Evolutionary conservation across 1,140 invertebrate genomes (phyloP).

Genomic region (Drosophila suzukii): DNA sequence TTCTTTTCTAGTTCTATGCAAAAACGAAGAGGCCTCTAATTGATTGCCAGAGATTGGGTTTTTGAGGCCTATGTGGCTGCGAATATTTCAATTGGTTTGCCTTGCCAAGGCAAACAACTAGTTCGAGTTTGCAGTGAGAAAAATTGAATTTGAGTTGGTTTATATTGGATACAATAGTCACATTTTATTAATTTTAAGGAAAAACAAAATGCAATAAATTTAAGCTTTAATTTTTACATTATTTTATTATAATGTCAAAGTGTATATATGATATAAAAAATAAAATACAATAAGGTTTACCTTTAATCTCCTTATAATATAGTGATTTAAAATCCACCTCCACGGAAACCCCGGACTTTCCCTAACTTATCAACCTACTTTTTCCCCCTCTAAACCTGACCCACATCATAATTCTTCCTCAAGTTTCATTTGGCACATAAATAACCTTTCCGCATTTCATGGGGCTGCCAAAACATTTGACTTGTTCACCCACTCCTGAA

Average conservation of each 20-base stretch:
- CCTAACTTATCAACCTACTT: constrained; percentile 18
- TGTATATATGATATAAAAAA: no score
- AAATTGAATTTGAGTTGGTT: background rate
- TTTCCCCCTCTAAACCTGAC: constrained; percentile 14
- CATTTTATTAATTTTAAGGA: no score
- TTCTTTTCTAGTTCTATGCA: constrained; percentile 18
- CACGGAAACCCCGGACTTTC: background rate
- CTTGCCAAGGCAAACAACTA: constrained; percentile 3
- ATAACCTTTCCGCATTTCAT: constrained; percentile 41
- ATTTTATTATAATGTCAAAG: no score
- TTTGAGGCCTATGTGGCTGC: constrained; percentile 13
- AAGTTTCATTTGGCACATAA: constrained; percentile 27
- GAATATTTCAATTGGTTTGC: constrained; percentile 29
- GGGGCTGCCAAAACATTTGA: constrained; percentile 28
- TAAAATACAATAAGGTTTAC: no score
- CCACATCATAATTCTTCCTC: constrained; percentile 26
- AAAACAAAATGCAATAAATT: no score
- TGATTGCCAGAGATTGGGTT: constrained; percentile 31
- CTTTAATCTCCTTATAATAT: background rate
- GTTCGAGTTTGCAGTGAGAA: background rate
- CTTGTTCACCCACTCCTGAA: constrained; percentile 15
- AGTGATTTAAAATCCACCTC: background rate
- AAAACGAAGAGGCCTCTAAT: constrained; percentile 21
- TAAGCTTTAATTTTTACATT: no score
- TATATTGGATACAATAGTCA: no score